Base-by-base conservation (phyloP, 2,888 invertebrate genomes). In the Caenorhabditis panamensis region DNA sequence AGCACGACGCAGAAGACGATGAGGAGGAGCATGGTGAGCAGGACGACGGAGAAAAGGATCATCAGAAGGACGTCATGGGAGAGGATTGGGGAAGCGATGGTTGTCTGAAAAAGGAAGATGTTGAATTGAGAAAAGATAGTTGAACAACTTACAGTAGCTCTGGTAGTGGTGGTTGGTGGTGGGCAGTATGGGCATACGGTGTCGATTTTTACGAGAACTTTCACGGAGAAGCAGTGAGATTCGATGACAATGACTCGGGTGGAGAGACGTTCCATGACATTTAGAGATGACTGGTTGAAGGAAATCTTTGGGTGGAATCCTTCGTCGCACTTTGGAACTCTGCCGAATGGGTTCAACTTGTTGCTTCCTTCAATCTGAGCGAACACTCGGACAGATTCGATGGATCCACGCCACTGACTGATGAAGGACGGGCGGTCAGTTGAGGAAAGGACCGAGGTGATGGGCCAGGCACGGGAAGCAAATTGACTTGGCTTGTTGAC, bases 171-270 rank as follows among this genome's bases (percentile, higher is more conserved):
- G 4, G 63, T 73, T n/a, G 63, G 36, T 26, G 54, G 56, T 20
- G 73, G 79, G 16, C 79, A 79, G 36, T 79, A 64, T 1, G 79
- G 79, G 20, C 79, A 79, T 22, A 64, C 62, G n/a, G 53, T 66
- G 20, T 79, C 79, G 13, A 79, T 31, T 24, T 53, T 56, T 4
- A 79, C 41, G 13, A 79, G 64, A n/a, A 79, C 37, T 31, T 68
- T 68, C 9, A 63, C 79, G 11, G 31, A 54, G 58, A 79, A 79
- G 31, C 79, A 79, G 24, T 75, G 69, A 4, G 79, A 68, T 18
- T 68, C 53, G 31, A 79, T 69, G 49, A 64, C 18, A 13, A 68
- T 37, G 22, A 73, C 61, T 9, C 73, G 54, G 3, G 51, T 41
- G 1, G 64, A 59, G 22, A 73, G 73, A 37, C 64, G 58, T 22